phyloP scores from a whole-genome alignment of 1,140 invertebrate species.

The Plodia interpunctella region DNA sequence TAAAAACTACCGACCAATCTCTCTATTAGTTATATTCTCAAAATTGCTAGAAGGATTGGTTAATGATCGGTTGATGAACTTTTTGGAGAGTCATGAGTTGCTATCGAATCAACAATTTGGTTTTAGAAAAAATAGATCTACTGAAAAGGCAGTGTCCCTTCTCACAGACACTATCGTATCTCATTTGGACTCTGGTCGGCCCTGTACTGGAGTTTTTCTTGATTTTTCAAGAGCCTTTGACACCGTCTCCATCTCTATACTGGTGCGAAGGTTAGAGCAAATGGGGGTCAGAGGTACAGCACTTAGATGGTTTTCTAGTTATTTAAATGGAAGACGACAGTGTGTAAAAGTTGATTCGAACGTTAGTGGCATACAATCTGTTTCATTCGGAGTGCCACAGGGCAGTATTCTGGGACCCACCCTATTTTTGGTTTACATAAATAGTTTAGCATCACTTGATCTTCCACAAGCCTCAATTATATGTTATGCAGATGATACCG shows the following conservation, averaged over 20 bases:
- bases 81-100: neutral
- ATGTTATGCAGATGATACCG: slow-evolving; percentile 13
- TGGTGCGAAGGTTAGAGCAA: neutral
- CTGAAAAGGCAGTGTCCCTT: slow-evolving; percentile 3
- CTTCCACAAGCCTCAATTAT: neutral
- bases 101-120: slow-evolving; percentile 8
- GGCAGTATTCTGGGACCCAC: slow-evolving; percentile 10
- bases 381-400: slow-evolving; percentile 12
- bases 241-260: slow-evolving; percentile 13
- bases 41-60: slow-evolving; percentile 10
- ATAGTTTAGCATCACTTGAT: neutral
- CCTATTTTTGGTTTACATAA: slow-evolving; percentile 10
- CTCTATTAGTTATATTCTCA: neutral
- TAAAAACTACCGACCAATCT: slow-evolving; percentile 9
- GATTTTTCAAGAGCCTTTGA: slow-evolving; percentile 13
- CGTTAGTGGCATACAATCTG: neutral
- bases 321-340: neutral
- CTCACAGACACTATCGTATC: neutral
- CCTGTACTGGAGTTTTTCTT: neutral
- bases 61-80: neutral
- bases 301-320: slow-evolving; percentile 2
- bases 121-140: neutral
- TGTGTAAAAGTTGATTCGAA: neutral
- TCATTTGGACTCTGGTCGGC: neutral
- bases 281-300: neutral